phyloP scores from a whole-genome alignment of 1,140 invertebrate species.

The Pachypsylla venusta region DNA sequence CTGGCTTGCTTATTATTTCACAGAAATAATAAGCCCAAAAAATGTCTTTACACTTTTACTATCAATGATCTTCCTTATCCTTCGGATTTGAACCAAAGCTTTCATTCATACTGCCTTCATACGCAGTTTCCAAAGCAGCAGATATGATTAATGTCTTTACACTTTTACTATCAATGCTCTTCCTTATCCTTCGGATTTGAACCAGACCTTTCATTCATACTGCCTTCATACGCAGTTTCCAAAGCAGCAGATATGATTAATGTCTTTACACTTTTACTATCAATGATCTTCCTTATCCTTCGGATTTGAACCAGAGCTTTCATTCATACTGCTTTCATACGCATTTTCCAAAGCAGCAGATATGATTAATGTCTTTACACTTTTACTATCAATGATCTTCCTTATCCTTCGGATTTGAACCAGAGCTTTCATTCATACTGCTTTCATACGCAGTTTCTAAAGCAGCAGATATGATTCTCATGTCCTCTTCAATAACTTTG shows the following conservation, averaged over 20 bases:
- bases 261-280: too few relatives aligned
- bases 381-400: too few relatives aligned
- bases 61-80: too few relatives aligned
- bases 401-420: too few relatives aligned
- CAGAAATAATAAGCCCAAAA: too few relatives aligned
- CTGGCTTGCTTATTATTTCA: too few relatives aligned
- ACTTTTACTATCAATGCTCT: too few relatives aligned
- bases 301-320: background rate
- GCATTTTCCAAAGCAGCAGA: slow-evolving; percentile 86
- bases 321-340: slow-evolving; percentile 54
- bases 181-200: too few relatives aligned
- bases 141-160: too few relatives aligned
- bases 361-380: too few relatives aligned
- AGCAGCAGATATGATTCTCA: slow-evolving; percentile 80
- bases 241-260: slow-evolving; percentile 84
- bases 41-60: too few relatives aligned
- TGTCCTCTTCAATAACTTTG: slow-evolving; percentile 89
- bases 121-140: slow-evolving; percentile 84
- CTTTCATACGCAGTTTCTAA: slow-evolving; percentile 92
- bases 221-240: slow-evolving; percentile 87
- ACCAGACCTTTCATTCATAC: background rate
- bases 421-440: slow-evolving; percentile 17
- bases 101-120: slow-evolving; percentile 48
- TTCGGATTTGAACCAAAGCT: background rate
- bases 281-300: too few relatives aligned